Evolutionary conservation across 2,888 invertebrate species (phyloP), one percentile per base, ranked within the genome.

Genomic region (Zaprionus bogoriensis): DNA sequence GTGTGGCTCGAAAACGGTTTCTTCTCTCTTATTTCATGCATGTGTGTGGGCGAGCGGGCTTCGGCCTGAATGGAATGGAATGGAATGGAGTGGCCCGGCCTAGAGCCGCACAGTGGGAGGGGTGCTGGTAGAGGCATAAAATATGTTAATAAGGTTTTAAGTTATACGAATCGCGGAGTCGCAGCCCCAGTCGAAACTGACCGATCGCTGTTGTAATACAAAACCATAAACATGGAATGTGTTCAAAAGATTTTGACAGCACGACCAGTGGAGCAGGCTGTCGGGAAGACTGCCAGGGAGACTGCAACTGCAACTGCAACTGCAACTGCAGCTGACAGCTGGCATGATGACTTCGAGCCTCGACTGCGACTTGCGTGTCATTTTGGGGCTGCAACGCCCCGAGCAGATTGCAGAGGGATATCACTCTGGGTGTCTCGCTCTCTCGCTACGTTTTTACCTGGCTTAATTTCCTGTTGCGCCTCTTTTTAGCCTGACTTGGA

Each of bases 81-180:
- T 55, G 51, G 44, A 9, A 39, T 53, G 61, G 66, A 66, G 25
- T 27, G 30, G 41, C 45, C 12, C 48, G 50, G 48, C 59, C 72
- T 74, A 59, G 51, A 53, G 78, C n/a, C n/a, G n/a, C n/a, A n/a
- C n/a, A 60, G 58, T 48, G 54, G 55, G 12, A 4, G 20, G 6
- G 46, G n/a, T 23, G 12, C 2, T 3, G 17, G 19, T 23, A 17
- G 12, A 23, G 75, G 75, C 72, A 85, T 81, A 82, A 82, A 75
- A 82, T 85, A 82, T 82, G 82, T 85, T 87, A 82, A 82, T 82
- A 85, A 85, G 82, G 68, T 79, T 81, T 77, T 73, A 75, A 81
- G 74, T 73, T 83, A 80, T 80, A 86, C 74, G 70, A 75, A 77
- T 65, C 67, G 52, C 32, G 30, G 54, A 45, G 50, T 27, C 44